Percentiles rank a stretch among this genome's conserved stretches.
phyloP scores from a whole-genome alignment of 2,888 invertebrate species.

The Heliconius cydno region DNA sequence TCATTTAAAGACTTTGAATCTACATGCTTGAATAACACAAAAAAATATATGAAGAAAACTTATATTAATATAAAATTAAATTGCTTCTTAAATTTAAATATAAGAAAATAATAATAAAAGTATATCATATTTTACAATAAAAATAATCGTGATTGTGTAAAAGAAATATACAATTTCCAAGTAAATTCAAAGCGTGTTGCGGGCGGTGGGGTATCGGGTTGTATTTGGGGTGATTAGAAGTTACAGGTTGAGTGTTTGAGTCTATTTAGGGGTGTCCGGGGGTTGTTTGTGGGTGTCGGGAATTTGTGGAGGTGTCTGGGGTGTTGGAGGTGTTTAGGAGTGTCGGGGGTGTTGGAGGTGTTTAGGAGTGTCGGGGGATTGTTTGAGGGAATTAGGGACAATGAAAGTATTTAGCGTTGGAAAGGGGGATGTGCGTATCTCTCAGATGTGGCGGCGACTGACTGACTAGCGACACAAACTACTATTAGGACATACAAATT shows the following conservation, averaged over 20 bases:
- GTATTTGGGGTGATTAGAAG: not conserved
- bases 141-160: conserved; percentile 8
- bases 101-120: conserved; percentile 2
- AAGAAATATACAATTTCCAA: not conserved
- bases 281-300: too few species aligned
- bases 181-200: not conserved
- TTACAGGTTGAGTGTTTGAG: not conserved
- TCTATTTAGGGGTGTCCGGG: conserved; percentile 40
- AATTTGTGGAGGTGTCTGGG: conserved; percentile 34
- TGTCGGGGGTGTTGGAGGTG: not conserved
- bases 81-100: conserved; percentile 15
- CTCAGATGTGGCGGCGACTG: conserved; percentile 61
- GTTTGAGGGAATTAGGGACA: not conserved
- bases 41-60: conserved; percentile 1
- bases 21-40: not conserved
- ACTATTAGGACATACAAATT: not conserved
- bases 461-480: conserved; percentile 77
- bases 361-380: not conserved
- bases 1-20: not conserved
- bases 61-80: conserved; percentile 50
- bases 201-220: not conserved
- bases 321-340: conserved; percentile 26
- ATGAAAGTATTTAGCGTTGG: too few species aligned
- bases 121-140: conserved; percentile 14
- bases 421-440: too few species aligned